Evolutionary conservation across 1,140 invertebrate genomes (phyloP).

Genomic region (Gryllus bimaculatus): DNA sequence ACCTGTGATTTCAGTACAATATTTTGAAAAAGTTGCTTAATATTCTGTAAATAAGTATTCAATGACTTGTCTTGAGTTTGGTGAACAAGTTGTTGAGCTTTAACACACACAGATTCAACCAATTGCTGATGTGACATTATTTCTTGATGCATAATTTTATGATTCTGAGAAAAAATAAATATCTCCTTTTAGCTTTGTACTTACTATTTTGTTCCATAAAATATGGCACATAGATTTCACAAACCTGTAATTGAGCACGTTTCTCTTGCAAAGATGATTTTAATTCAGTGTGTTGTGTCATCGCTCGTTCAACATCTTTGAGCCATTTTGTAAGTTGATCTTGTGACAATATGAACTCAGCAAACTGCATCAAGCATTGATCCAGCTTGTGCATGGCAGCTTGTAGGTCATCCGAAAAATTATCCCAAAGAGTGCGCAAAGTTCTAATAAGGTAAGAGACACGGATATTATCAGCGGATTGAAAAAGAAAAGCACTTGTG

Average conservation of each 20-base stretch:
- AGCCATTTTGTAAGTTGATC: constrained; percentile 90
- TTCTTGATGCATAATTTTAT: constrained; percentile 91
- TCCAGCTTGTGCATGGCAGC: constrained; percentile 70
- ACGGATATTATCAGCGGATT: no score
- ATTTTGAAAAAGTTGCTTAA: constrained; percentile 79
- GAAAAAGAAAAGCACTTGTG: no score
- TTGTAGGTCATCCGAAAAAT: constrained; percentile 73
- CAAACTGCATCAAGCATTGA: constrained; percentile 78
- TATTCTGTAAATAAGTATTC: constrained; percentile 77
- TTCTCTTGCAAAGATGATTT: constrained; percentile 90
- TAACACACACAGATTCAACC: constrained; percentile 84
- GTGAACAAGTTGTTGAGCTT: constrained; percentile 79
- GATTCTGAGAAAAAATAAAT: constrained; percentile 49
- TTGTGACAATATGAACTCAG: constrained; percentile 77
- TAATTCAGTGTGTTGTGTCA: constrained; percentile 83
- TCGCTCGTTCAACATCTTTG: constrained; percentile 78
- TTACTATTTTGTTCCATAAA: neutral
- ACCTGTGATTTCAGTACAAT: constrained; percentile 76
- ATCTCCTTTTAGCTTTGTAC: neutral
- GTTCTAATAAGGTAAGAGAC: constrained; percentile 39
- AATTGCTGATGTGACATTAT: constrained; percentile 84
- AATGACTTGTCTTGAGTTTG: constrained; percentile 80
- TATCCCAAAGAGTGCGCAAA: constrained; percentile 77
- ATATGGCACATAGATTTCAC: neutral
- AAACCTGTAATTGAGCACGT: constrained; percentile 67